Evolutionary conservation across 2,113 vertebrate species (phyloP).

Genomic region (Atlantisia rogersi): DNA sequence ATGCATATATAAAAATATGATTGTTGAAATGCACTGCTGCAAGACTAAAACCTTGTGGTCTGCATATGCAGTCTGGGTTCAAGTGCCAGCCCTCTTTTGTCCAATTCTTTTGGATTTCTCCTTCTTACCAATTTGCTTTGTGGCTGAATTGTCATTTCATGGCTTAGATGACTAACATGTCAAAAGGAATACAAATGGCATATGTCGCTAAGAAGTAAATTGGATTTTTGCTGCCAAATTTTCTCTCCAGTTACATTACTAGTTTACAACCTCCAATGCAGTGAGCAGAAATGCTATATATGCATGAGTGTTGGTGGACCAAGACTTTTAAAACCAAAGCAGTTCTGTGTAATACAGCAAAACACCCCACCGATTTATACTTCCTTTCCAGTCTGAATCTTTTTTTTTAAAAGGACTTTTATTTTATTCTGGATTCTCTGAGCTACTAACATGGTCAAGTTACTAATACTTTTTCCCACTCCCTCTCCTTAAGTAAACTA

Average conservation of each 20-base stretch:
- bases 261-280: background rate
- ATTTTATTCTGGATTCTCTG: background rate
- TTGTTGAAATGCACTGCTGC: background rate
- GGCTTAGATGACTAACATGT: background rate
- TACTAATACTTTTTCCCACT: background rate
- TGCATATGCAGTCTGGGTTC: background rate
- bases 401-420: background rate
- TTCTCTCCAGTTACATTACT: background rate
- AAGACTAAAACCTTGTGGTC: background rate
- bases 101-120: background rate
- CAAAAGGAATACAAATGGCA: background rate
- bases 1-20: background rate
- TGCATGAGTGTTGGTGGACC: background rate
- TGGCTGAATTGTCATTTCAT: background rate
- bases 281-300: background rate
- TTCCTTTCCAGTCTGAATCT: background rate
- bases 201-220: background rate
- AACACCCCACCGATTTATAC: background rate
- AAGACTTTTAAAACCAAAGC: background rate
- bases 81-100: background rate
- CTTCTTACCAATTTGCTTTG: background rate
- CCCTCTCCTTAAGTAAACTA: background rate
- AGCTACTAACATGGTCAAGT: background rate
- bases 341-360: background rate
- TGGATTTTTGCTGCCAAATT: background rate